Conservation (phyloP, 2,888 invertebrate genomes). For the Agrotis puta region DNA sequence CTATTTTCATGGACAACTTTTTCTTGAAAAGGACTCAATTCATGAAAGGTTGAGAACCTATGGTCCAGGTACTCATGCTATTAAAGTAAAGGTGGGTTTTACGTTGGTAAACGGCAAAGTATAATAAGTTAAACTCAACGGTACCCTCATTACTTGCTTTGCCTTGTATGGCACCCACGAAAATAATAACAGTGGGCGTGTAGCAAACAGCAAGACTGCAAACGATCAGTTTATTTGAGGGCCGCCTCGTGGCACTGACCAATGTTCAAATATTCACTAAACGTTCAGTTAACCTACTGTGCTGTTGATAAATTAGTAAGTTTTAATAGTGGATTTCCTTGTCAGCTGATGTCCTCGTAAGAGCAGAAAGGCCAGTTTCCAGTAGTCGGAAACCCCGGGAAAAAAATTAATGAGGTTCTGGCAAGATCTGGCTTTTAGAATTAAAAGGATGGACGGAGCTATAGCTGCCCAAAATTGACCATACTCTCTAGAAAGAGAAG, state of each 20-base stretch:
- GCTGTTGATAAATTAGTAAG: constrained; percentile 21
- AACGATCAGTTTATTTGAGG: constrained; percentile 58
- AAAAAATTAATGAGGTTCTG: not conserved
- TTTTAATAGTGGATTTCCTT: constrained; percentile 14
- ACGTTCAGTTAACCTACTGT: constrained; percentile 19
- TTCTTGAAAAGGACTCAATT: too few species aligned
- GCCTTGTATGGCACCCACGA: constrained; percentile 41
- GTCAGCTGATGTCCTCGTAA: not conserved
- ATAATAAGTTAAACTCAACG: constrained; percentile 33
- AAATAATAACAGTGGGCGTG: constrained; percentile 33
- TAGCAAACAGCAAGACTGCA: constrained; percentile 58
- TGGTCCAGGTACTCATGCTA: not conserved
- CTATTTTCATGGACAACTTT: too few species aligned
- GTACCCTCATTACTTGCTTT: constrained; percentile 21
- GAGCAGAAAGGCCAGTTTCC: not conserved
- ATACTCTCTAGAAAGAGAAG: too few species aligned
- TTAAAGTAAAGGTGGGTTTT: not conserved
- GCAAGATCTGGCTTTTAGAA: not conserved
- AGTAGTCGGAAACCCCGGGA: not conserved
- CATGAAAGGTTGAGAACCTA: too few species aligned
- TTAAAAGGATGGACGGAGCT: too few species aligned
- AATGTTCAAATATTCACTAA: constrained; percentile 44
- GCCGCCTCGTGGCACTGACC: constrained; percentile 45
- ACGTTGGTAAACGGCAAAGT: not conserved
- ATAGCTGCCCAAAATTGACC: too few species aligned